Evolutionary conservation across 2,888 invertebrate genomes (phyloP).

Genomic region (Xanthia icteritia): DNA sequence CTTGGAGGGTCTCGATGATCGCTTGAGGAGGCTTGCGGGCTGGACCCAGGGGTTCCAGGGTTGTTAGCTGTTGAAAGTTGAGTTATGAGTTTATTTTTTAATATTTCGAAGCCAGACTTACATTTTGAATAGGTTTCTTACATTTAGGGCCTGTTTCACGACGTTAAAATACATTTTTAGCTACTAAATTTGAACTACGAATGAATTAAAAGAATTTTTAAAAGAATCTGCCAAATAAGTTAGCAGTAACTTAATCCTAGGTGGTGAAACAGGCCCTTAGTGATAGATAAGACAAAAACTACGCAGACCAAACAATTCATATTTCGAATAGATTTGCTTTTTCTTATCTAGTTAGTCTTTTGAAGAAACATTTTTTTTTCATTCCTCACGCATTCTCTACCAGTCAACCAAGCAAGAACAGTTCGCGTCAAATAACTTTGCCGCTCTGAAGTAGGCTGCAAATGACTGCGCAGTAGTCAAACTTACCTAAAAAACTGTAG

Average conservation of each 20-base stretch:
- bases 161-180: not conserved
- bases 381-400: too few relatives aligned
- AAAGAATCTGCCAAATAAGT: too few relatives aligned
- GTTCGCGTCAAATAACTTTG: too few relatives aligned
- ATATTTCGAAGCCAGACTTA: not conserved
- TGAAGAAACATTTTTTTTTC: too few relatives aligned
- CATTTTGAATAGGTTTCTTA: not conserved
- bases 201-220: not conserved
- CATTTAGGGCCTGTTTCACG: not conserved
- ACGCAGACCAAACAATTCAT: too few relatives aligned
- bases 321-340: not conserved
- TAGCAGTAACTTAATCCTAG: too few relatives aligned
- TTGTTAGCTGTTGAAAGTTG: slow-evolving; percentile 91
- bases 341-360: not conserved
- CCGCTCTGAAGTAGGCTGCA: too few relatives aligned
- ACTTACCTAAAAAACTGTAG: too few relatives aligned
- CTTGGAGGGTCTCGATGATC: slow-evolving; percentile 94
- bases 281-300: too few relatives aligned
- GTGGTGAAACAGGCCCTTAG: too few relatives aligned
- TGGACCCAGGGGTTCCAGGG: slow-evolving; percentile 95
- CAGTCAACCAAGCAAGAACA: too few relatives aligned
- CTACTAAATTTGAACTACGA: not conserved
- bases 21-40: slow-evolving; percentile 95
- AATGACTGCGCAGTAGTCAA: too few relatives aligned
- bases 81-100: not conserved